Evolutionary conservation across 2,113 vertebrate genomes (phyloP), one percentile per base, ranked within the genome.

Genomic region (Jaculus jaculus): DNA sequence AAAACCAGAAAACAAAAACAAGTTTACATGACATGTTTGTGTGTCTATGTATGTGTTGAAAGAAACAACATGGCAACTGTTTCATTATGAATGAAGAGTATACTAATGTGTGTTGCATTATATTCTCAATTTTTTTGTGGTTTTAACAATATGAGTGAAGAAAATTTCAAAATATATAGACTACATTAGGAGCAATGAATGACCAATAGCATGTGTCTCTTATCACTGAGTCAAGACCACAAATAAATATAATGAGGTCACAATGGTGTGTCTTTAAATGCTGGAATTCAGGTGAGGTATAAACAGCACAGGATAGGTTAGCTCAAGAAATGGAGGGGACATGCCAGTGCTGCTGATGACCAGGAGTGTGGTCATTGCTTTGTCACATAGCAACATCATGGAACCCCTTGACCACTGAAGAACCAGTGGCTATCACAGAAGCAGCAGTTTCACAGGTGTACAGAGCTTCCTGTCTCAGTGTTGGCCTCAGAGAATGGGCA

Each of bases 281-380:
- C 13, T 92, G 78, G 75, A 26, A 71, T 83, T 42, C 32, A 85
- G 61, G 26, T 3, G 30, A 68, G 37, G 39, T 58, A 79, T 18
- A 54, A 54, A 54, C 15, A 16, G 39, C 12, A 9, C 42, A 32
- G 47, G 86, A 47, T 63, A 7, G 82, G n/a, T 60, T 7, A 30
- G 42, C n/a, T 65, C 26, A 12, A 37, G 71, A 58, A 68, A 47
- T 37, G 0, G 12, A 23, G 66, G 32, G 47, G 10, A 1, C 30
- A 37, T 18, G 24, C 24, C 7, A 4, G 0, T 0, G 0, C 1
- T 4, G 34, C 77, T 6, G n/a, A 32, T 1, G 74, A 65, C 47
- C 1, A 24, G 5, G 54, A n/a, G n/a, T 3, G 2, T 21, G 61
- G 60, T 2, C 10, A 13, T 39, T 39, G 34, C 12, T 73, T 51